Evolutionary conservation across 2,797 vertebrate genomes (phyloP).

Genomic region (Hippocampus kuda): DNA sequence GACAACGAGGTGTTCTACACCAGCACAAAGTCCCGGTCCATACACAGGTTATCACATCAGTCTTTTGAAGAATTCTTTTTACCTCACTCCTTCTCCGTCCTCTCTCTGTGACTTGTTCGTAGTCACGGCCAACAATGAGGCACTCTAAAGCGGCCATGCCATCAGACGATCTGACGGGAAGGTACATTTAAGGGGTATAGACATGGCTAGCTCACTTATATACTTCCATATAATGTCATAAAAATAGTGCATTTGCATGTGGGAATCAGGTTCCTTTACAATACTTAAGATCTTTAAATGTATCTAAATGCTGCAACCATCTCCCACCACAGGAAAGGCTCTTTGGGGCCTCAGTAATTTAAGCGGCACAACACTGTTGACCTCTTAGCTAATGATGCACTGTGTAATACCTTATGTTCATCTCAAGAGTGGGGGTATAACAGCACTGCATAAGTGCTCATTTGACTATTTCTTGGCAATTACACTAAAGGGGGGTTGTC

Average conservation of each 20-base stretch:
- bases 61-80: too few relatives aligned
- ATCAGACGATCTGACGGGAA: too few relatives aligned
- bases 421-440: conserved; percentile 32
- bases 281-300: background rate
- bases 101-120: too few relatives aligned
- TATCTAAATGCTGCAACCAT: background rate
- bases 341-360: conserved; percentile 13
- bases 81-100: too few relatives aligned
- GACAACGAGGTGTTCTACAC: too few relatives aligned
- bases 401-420: conserved; percentile 35
- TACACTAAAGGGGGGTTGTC: conserved; percentile 32
- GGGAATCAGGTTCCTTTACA: background rate
- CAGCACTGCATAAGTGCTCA: conserved; percentile 50
- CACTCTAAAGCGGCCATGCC: too few relatives aligned
- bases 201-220: too few relatives aligned
- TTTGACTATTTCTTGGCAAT: conserved; percentile 57
- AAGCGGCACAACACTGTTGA: conserved; percentile 36
- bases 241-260: background rate
- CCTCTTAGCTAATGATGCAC: conserved; percentile 51
- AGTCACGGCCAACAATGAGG: too few relatives aligned
- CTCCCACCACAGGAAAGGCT: background rate
- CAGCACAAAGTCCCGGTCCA: too few relatives aligned
- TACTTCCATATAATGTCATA: too few relatives aligned
- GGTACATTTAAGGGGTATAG: background rate
- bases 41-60: too few relatives aligned